phyloP scores from a whole-genome alignment of 1,140 invertebrate species.

The Orchestia grillus region DNA sequence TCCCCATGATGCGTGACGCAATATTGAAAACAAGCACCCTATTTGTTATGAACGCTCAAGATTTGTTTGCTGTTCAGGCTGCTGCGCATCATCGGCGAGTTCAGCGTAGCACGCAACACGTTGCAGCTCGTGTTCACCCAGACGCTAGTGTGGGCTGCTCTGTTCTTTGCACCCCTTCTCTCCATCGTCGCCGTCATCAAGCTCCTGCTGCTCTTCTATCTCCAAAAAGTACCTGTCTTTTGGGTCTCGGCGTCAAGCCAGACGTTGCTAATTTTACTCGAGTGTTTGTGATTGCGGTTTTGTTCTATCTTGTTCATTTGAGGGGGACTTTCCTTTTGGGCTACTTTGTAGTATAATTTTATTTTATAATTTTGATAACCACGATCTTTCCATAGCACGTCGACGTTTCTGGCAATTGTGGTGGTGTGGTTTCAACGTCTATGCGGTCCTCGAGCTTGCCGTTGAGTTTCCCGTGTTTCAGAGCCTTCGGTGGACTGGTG shows the following conservation, averaged over 20 bases:
- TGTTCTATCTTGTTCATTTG: neutral
- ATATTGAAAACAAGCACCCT: neutral
- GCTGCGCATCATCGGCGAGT: slow-evolving; percentile 75
- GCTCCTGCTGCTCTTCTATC: slow-evolving; percentile 79
- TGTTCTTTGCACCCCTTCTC: slow-evolving; percentile 79
- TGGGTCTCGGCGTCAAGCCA: neutral
- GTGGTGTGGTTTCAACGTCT: too few relatives aligned
- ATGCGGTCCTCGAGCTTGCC: too few relatives aligned
- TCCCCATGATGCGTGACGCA: neutral
- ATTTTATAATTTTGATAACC: neutral
- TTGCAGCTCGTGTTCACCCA: slow-evolving; percentile 83
- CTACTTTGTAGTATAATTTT: neutral
- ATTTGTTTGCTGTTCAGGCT: slow-evolving; percentile 2
- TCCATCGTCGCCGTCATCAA: slow-evolving; percentile 77
- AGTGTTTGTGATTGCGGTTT: neutral
- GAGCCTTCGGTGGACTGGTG: neutral
- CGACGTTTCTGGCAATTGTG: too few relatives aligned
- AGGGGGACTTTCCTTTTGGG: neutral
- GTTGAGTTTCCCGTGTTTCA: neutral
- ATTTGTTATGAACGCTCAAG: too few relatives aligned
- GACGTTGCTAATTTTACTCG: neutral
- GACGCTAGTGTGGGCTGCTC: slow-evolving; percentile 80
- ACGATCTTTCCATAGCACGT: neutral
- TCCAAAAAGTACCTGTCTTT: slow-evolving; percentile 73
- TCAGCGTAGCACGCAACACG: slow-evolving; percentile 81